A percentile compares a stretch with the other conserved stretches of the same genome.
Conservation (phyloP, 53 echinoderm and acorn worm genomes). For the Actinopyga echinites region DNA sequence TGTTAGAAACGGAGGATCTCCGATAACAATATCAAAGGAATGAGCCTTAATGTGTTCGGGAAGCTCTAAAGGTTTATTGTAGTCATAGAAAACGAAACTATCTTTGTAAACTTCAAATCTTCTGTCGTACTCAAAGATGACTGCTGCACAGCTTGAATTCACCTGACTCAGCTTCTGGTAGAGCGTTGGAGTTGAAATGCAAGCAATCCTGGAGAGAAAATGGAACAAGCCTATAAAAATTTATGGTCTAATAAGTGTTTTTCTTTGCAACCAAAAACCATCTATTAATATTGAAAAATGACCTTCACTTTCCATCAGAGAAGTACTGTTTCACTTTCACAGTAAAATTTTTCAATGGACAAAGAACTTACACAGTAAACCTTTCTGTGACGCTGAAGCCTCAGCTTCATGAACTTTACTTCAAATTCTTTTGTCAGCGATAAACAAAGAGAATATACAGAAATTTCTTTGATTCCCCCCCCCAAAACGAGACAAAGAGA, state of each 20-base stretch:
- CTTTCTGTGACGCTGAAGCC: too few relatives aligned
- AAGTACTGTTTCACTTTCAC: too few relatives aligned
- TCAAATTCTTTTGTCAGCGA: too few relatives aligned
- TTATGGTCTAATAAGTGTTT: neutral
- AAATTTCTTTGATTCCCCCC: too few relatives aligned
- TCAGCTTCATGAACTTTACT: too few relatives aligned
- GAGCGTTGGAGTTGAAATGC: conserved; percentile 71
- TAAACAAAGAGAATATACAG: too few relatives aligned
- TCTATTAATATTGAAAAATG: too few relatives aligned
- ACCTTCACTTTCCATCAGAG: too few relatives aligned
- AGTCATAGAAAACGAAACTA: conserved; percentile 75
- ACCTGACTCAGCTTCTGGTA: conserved; percentile 67
- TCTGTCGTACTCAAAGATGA: conserved; percentile 72
- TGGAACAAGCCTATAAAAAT: neutral
- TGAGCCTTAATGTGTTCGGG: conserved; percentile 44
- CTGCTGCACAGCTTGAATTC: conserved; percentile 56
- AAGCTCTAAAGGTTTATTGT: conserved; percentile 62
- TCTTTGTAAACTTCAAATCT: conserved; percentile 59
- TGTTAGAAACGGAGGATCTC: conserved; percentile 74
- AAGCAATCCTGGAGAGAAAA: conserved; percentile 66
- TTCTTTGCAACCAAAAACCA: neutral
- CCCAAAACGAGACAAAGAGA: too few relatives aligned
- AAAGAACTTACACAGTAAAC: too few relatives aligned
- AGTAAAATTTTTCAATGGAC: too few relatives aligned
- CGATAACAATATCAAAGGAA: conserved; percentile 76